A percentile compares a stretch with the other conserved stretches of the same genome.
phyloP scores from a whole-genome alignment of 1,140 invertebrate species.

The Magallana angulata region DNA sequence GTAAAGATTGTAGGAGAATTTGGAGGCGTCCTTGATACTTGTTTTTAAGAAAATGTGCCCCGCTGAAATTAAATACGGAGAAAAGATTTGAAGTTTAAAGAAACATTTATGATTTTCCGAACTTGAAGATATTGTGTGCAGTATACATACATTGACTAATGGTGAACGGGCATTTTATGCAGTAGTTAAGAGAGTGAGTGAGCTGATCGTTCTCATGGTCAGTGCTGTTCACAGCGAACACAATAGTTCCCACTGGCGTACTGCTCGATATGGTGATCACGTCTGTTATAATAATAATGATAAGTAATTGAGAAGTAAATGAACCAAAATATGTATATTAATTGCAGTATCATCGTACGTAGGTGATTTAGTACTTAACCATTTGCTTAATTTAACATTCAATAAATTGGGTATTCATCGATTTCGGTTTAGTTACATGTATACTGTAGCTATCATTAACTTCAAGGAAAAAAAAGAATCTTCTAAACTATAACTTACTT shows the following conservation, averaged over 20 bases:
- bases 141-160: slow-evolving; percentile 12
- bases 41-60: slow-evolving; percentile 25
- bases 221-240: slow-evolving; percentile 6
- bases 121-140: too few species aligned
- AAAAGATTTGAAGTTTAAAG: too few species aligned
- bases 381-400: neutral
- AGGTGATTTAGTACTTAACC: neutral
- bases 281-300: neutral
- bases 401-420: too few species aligned
- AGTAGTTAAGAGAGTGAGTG: neutral
- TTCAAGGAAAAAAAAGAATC: too few species aligned
- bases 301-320: too few species aligned
- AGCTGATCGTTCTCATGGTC: slow-evolving; percentile 4
- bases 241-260: slow-evolving; percentile 7
- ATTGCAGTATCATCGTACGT: too few species aligned
- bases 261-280: slow-evolving; percentile 12
- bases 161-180: neutral
- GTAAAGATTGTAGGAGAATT: slow-evolving; percentile 28
- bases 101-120: too few species aligned
- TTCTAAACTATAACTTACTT: neutral
- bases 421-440: too few species aligned
- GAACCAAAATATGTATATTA: too few species aligned
- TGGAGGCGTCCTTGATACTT: neutral
- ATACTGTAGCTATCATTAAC: too few species aligned
- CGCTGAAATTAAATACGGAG: neutral